phyloP scores from a whole-genome alignment of 2,113 vertebrate species.

The Labeo rohita region DNA sequence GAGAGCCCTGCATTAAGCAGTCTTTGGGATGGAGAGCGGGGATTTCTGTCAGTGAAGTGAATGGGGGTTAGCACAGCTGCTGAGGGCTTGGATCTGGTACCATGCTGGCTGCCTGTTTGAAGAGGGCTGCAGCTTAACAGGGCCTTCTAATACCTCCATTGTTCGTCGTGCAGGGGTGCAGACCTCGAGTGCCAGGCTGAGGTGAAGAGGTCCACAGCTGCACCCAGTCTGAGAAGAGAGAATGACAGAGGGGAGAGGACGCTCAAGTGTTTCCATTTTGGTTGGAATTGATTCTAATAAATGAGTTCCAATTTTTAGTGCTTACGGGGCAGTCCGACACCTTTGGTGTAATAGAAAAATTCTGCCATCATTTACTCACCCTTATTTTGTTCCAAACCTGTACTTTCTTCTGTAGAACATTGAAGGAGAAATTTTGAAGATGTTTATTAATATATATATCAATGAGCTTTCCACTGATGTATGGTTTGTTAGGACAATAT shows the following conservation, averaged over 20 bases:
- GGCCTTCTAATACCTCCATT: constrained; percentile 59
- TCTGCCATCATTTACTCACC: neutral
- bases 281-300: constrained; percentile 12
- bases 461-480: no score
- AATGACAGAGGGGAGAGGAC: constrained; percentile 22
- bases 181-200: constrained; percentile 49
- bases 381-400: neutral
- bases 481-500: no score
- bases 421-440: neutral
- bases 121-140: constrained; percentile 61
- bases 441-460: neutral
- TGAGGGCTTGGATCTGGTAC: constrained; percentile 54
- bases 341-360: neutral
- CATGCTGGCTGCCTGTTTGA: constrained; percentile 60
- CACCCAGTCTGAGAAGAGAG: constrained; percentile 46
- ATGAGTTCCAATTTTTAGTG: neutral
- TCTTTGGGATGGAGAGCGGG: constrained; percentile 51
- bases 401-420: no score
- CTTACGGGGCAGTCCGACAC: neutral
- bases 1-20: constrained; percentile 54
- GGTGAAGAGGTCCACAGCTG: constrained; percentile 60
- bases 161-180: constrained; percentile 53
- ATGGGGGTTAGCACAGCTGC: constrained; percentile 59
- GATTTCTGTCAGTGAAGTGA: constrained; percentile 48
- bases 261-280: neutral